Evolutionary conservation across 64 coral and sea anemone genomes (phyloP).

Genomic region (Hydrozoanthus tunicans): DNA sequence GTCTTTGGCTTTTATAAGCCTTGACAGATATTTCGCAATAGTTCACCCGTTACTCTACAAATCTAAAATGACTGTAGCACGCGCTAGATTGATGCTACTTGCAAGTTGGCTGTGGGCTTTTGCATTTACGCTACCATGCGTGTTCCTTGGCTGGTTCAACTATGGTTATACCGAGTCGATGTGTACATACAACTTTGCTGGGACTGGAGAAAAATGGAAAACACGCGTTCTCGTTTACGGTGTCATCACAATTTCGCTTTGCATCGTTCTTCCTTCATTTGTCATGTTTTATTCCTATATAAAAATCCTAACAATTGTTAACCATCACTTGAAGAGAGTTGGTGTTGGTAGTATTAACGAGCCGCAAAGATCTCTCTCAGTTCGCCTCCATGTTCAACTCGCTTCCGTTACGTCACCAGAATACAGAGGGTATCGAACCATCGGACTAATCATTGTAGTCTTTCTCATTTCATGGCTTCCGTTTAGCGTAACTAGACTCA

Average conservation of each 20-base stretch:
- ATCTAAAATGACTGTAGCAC: constrained; percentile 39
- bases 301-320: constrained; percentile 60
- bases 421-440: constrained; percentile 68
- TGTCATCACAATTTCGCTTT: constrained; percentile 53
- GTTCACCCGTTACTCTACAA: constrained; percentile 57
- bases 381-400: constrained; percentile 38
- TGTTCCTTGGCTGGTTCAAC: constrained; percentile 63
- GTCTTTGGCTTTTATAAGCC: constrained; percentile 64
- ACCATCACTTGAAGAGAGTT: constrained; percentile 55
- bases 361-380: background rate
- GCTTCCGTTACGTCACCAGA: constrained; percentile 18
- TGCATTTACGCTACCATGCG: constrained; percentile 60
- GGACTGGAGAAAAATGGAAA: constrained; percentile 78
- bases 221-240: constrained; percentile 55
- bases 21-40: constrained; percentile 69
- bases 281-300: constrained; percentile 70
- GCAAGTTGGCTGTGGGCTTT: constrained; percentile 64
- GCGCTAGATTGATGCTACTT: constrained; percentile 6
- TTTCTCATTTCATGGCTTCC: constrained; percentile 73
- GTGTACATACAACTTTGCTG: constrained; percentile 63
- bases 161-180: constrained; percentile 63
- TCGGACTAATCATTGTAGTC: constrained; percentile 45
- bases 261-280: constrained; percentile 50
- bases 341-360: background rate
- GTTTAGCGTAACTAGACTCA: constrained; percentile 62